Conservation (phyloP, 2,797 vertebrate species). For the Sebastes steindachneri region DNA sequence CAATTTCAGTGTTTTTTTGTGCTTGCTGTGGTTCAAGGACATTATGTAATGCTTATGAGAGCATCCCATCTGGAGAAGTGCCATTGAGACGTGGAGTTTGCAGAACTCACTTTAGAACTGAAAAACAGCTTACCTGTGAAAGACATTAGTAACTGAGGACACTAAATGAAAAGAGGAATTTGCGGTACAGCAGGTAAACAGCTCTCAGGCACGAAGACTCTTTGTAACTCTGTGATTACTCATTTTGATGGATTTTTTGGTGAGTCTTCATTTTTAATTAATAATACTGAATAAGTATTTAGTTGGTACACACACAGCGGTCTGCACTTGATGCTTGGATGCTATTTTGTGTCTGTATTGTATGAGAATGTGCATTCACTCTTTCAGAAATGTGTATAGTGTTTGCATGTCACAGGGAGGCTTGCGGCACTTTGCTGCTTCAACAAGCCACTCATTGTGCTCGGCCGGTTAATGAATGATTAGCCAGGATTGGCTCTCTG, state of each 20-base stretch:
- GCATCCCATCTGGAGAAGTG: constrained; percentile 76
- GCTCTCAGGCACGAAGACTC: neutral
- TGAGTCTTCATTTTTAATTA: neutral
- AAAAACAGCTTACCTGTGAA: constrained; percentile 47
- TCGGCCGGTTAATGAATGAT: constrained; percentile 63
- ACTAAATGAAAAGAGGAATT: constrained; percentile 28
- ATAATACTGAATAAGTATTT: neutral
- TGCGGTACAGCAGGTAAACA: constrained; percentile 3
- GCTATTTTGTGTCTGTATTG: constrained; percentile 8
- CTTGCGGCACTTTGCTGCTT: constrained; percentile 22
- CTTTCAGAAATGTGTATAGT: constrained; percentile 16
- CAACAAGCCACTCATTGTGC: constrained; percentile 60
- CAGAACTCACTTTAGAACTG: constrained; percentile 54
- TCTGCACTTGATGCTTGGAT: neutral
- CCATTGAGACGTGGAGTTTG: constrained; percentile 65
- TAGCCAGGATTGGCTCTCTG: constrained; percentile 34
- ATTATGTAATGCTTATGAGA: constrained; percentile 77
- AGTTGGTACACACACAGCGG: neutral
- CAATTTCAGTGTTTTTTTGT: constrained; percentile 57
- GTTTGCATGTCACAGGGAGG: constrained; percentile 32
- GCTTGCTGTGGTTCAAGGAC: constrained; percentile 72
- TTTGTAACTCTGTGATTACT: neutral
- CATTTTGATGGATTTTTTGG: neutral
- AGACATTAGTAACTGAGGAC: constrained; percentile 47
- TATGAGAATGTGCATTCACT: neutral